These are phyloP conservation scores for Thamnaconus septentrionalis DNA, from an alignment of 2,113 vertebrate genomes.

Conservation along the genomic window DNA sequence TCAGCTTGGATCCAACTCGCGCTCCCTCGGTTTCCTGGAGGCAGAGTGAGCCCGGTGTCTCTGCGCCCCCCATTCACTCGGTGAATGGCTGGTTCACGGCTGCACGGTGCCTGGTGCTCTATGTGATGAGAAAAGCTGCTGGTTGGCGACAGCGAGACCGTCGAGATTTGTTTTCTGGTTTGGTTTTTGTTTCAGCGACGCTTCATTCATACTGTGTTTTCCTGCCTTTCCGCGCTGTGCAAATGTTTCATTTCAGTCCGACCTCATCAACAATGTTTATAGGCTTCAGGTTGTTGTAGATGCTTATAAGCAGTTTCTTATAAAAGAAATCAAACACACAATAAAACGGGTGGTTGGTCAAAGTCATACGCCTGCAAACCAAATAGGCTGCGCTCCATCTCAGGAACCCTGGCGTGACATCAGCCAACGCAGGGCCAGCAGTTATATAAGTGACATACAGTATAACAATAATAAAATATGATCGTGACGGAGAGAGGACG, in stretches of 20 bases:
- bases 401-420: no score
- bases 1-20: constrained; percentile 11
- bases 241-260: constrained; percentile 1
- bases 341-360: neutral
- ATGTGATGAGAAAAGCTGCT: constrained; percentile 61
- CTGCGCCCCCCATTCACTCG: neutral
- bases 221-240: neutral
- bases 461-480: no score
- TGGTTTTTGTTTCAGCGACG: constrained; percentile 1
- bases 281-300: constrained; percentile 26
- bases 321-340: neutral
- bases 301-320: constrained; percentile 24
- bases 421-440: no score
- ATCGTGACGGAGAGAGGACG: no score
- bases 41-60: neutral
- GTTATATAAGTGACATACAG: no score
- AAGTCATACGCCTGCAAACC: constrained; percentile 7
- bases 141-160: constrained; percentile 57
- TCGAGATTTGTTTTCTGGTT: constrained; percentile 7
- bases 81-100: constrained; percentile 25
- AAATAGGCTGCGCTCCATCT: neutral
- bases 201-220: neutral
- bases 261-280: constrained; percentile 22
- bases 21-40: constrained; percentile 32
- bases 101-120: constrained; percentile 45